Evolutionary conservation across 1,140 invertebrate genomes (phyloP), one percentile per base, ranked within the genome.

Genomic region (Phthorimaea operculella): DNA sequence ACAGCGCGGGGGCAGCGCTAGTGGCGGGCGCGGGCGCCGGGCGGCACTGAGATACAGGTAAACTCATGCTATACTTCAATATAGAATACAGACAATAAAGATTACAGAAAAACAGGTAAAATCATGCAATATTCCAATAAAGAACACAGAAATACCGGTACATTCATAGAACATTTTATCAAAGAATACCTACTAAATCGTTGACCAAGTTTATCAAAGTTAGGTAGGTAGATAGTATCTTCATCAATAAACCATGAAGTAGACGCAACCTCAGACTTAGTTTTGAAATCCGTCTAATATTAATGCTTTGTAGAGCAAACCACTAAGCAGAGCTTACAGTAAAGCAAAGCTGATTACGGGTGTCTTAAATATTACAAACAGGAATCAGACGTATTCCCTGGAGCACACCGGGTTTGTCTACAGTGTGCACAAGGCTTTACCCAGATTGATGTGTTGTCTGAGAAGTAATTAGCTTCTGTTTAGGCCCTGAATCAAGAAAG

Each of bases 21-120:
- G 85, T 86, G 0, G 85, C 86, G 5, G 81, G 86, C 51, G 76
- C 80, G 5, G 82, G 81, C 54, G 76, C 82, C 72, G 82, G 79
- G 81, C 6, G 81, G 81, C 62, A 84, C 81, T 36, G 81, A 84
- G 72, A 84, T 84, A 70, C 81, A 84, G 74, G 81, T 82, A 62
- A n/a, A n/a, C n/a, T n/a, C n/a, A n/a, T n/a, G n/a, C n/a, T n/a
- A n/a, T n/a, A n/a, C n/a, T n/a, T 36, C 12, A 36, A 12, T 36
- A 36, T 36, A 12, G 34, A 36, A 12, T n/a, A n/a, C n/a, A n/a
- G n/a, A n/a, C n/a, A n/a, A n/a, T n/a, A n/a, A n/a, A n/a, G n/a
- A n/a, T n/a, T n/a, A n/a, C n/a, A n/a, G 81, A 84, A 73, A 84
- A 82, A 70, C 81, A 84, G 74, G 81, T 83, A 62, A 51, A 1